Percentiles rank a stretch among this genome's conserved stretches.
phyloP scores from a whole-genome alignment of 2,113 vertebrate genomes.

The Stigmatopora nigra region DNA sequence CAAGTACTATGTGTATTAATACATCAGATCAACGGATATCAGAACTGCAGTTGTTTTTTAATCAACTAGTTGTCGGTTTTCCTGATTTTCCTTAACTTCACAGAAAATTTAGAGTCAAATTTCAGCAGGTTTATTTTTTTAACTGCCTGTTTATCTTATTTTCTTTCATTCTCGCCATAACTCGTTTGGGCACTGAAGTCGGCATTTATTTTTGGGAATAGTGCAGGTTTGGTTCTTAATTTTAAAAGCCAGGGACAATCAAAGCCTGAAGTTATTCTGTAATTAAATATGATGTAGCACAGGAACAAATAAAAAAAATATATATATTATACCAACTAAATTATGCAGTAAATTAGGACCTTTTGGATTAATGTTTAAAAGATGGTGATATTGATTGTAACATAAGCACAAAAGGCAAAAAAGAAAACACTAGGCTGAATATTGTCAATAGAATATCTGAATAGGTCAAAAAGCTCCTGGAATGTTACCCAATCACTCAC shows the following conservation, averaged over 20 bases:
- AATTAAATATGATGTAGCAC: neutral
- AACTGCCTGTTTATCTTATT: neutral
- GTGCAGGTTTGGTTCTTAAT: neutral
- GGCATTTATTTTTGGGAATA: neutral
- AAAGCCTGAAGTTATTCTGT: too few species aligned
- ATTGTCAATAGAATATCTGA: neutral
- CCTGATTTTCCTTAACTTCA: neutral
- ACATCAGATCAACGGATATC: neutral
- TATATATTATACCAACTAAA: neutral
- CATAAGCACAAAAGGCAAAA: neutral
- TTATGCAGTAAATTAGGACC: neutral
- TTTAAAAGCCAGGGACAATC: neutral
- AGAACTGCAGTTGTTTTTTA: neutral
- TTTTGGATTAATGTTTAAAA: neutral
- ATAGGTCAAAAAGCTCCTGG: conserved; percentile 1
- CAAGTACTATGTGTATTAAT: neutral
- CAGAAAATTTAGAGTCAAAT: neutral
- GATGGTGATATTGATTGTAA: conserved; percentile 2
- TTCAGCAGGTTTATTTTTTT: too few species aligned
- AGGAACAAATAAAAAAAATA: neutral
- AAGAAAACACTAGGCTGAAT: neutral
- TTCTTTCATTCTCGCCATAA: neutral
- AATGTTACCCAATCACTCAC: conserved; percentile 14
- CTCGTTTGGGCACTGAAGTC: neutral
- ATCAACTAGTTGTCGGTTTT: neutral